These are phyloP conservation scores for Copidosoma floridanum DNA, from an alignment of 1,140 invertebrate species.

Conservation along the genomic window DNA sequence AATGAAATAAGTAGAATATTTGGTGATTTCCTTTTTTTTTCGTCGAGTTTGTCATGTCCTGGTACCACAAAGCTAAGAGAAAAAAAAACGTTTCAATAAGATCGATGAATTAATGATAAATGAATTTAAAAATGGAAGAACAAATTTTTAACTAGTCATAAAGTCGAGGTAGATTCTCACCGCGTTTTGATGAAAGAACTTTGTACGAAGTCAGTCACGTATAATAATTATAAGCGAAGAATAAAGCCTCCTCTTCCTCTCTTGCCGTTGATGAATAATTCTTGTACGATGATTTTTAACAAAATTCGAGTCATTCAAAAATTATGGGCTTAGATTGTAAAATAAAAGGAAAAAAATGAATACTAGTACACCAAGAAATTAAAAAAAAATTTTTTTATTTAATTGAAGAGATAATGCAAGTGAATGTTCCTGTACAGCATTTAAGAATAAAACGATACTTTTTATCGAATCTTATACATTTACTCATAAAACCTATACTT, in stretches of 20 bases:
- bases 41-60: slow-evolving; percentile 7
- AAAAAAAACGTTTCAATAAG: not conserved
- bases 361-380: too few relatives aligned
- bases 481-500: slow-evolving; percentile 23
- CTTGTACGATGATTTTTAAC: slow-evolving; percentile 36
- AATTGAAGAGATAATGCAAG: slow-evolving; percentile 47
- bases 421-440: slow-evolving; percentile 60
- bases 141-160: slow-evolving; percentile 46
- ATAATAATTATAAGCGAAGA: slow-evolving; percentile 18
- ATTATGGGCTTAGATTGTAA: slow-evolving; percentile 40
- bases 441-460: slow-evolving; percentile 56
- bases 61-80: slow-evolving; percentile 10
- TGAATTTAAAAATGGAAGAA: slow-evolving; percentile 2
- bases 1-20: not conserved
- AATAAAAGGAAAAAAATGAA: slow-evolving; percentile 37
- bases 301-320: slow-evolving; percentile 39
- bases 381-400: too few relatives aligned
- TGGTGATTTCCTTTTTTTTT: not conserved
- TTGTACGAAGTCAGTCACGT: too few relatives aligned
- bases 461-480: slow-evolving; percentile 38
- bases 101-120: not conserved
- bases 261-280: slow-evolving; percentile 30
- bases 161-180: slow-evolving; percentile 37
- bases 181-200: slow-evolving; percentile 32
- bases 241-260: slow-evolving; percentile 20